Evolutionary conservation across 2,797 vertebrate species (phyloP).

Genomic region (Rhyacichthys aspro): DNA sequence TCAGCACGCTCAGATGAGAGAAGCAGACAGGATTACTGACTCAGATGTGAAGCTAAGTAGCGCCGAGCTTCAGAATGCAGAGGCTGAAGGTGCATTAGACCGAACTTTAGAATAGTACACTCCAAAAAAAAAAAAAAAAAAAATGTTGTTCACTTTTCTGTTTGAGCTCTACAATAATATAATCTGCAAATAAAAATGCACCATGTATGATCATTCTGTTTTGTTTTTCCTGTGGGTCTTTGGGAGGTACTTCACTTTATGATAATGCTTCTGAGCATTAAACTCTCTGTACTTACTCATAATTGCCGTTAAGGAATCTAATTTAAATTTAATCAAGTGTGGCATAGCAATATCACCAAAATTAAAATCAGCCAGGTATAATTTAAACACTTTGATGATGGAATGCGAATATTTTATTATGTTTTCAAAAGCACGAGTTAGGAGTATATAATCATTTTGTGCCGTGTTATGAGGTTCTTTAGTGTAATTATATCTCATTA

Average conservation of each 20-base stretch:
- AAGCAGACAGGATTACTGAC: neutral
- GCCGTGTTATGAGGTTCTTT: conserved; percentile 6
- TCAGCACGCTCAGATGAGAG: neutral
- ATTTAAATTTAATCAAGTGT: conserved; percentile 71
- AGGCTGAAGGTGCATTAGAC: conserved; percentile 50
- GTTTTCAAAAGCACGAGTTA: conserved; percentile 36
- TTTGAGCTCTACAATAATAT: too few relatives aligned
- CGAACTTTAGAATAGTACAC: too few relatives aligned
- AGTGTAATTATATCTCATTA: conserved; percentile 19
- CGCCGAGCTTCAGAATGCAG: too few relatives aligned
- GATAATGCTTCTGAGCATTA: conserved; percentile 63
- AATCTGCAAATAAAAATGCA: too few relatives aligned
- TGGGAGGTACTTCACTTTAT: conserved; percentile 75
- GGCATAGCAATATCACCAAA: conserved; percentile 46
- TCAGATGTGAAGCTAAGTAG: neutral
- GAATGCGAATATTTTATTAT: conserved; percentile 12
- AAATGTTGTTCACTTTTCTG: too few relatives aligned
- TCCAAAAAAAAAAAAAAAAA: too few relatives aligned
- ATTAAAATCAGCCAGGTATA: conserved; percentile 27
- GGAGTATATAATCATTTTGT: conserved; percentile 21
- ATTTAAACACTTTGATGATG: conserved; percentile 13
- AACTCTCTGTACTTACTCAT: conserved; percentile 46
- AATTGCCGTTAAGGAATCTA: conserved; percentile 65
- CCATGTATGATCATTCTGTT: too few relatives aligned
- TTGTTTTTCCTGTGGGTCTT: too few relatives aligned